phyloP scores from a whole-genome alignment of 1,140 invertebrate species.

The Drosophila melanica region DNA sequence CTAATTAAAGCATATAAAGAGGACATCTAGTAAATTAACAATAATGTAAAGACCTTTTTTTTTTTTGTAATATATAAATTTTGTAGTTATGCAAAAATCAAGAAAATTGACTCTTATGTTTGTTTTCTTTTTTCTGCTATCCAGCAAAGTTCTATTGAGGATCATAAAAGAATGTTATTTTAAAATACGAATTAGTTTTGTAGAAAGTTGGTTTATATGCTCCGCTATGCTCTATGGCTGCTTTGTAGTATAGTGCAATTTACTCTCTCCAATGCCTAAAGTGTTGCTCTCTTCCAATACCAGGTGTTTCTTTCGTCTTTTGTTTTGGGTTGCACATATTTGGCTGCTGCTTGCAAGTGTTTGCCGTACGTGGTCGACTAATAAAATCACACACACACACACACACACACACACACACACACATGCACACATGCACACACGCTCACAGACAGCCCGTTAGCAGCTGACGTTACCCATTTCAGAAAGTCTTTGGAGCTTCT shows the following conservation, averaged over 20 bases:
- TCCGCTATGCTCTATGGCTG: background rate
- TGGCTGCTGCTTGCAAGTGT: constrained; percentile 31
- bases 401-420: constrained; percentile 9
- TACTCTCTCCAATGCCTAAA: background rate
- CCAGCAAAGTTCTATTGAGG: too few relatives aligned
- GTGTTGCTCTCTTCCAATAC: background rate
- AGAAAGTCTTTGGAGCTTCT: constrained; percentile 30
- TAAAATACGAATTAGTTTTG: too few relatives aligned
- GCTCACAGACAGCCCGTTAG: background rate
- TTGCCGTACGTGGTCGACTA: constrained; percentile 62
- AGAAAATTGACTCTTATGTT: too few relatives aligned
- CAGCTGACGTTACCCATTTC: constrained; percentile 28
- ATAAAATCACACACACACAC: constrained; percentile 51
- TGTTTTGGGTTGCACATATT: constrained; percentile 41
- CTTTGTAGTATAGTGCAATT: background rate
- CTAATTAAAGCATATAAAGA: too few relatives aligned
- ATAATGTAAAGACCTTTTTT: too few relatives aligned
- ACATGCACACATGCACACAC: background rate
- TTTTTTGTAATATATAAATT: too few relatives aligned
- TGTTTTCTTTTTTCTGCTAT: too few relatives aligned
- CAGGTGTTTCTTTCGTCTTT: constrained; percentile 27
- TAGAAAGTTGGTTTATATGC: background rate
- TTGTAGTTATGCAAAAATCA: too few relatives aligned
- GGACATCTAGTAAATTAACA: too few relatives aligned
- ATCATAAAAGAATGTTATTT: too few relatives aligned